Conservation (phyloP, 2,113 vertebrate species). For the Apodemus sylvaticus region DNA sequence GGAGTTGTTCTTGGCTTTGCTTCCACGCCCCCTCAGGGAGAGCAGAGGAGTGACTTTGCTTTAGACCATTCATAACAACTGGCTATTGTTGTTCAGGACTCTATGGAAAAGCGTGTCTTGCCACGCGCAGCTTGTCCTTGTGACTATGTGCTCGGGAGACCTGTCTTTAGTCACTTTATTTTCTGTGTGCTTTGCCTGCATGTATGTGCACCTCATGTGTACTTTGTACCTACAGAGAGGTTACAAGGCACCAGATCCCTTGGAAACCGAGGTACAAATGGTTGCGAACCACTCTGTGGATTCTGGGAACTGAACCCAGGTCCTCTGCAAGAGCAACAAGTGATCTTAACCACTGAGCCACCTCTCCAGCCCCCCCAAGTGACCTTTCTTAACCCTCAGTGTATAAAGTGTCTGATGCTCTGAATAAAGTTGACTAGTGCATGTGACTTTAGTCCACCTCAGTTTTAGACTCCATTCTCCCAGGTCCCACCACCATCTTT, state of each 20-base stretch:
- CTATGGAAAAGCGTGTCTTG: background rate
- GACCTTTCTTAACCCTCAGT: background rate
- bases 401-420: background rate
- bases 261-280: too few species aligned
- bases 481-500: background rate
- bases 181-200: too few species aligned
- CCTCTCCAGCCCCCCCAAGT: too few species aligned
- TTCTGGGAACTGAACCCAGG: too few species aligned
- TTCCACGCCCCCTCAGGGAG: background rate
- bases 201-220: too few species aligned
- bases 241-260: too few species aligned
- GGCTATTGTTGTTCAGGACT: background rate
- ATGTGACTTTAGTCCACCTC: background rate
- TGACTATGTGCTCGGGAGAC: background rate
- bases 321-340: too few species aligned
- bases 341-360: too few species aligned
- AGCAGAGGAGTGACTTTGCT: too few species aligned
- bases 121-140: background rate
- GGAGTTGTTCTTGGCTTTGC: background rate
- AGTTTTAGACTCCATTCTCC: background rate
- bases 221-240: too few species aligned
- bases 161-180: too few species aligned
- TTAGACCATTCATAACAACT: background rate
- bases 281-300: too few species aligned
- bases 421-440: background rate